Base-by-base conservation (phyloP, 2,888 invertebrate species). In the Priocnemis perturbator region DNA sequence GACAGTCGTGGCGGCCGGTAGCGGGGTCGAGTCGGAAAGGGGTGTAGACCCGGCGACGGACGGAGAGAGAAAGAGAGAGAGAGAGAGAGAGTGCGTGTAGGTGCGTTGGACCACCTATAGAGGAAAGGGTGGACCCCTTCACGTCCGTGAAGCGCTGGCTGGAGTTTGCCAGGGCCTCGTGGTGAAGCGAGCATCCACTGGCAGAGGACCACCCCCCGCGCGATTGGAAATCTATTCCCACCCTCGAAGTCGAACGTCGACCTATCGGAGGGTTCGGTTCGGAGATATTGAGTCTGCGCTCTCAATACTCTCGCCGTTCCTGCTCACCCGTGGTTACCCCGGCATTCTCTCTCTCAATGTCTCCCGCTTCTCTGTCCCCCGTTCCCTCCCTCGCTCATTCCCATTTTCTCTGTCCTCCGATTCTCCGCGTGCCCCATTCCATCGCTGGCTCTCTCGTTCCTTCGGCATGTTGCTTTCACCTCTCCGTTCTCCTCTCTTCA, bases 171-270 rank as follows among this genome's bases (percentile, higher is more conserved):
- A 64, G 69, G 80, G 77, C 71, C 69, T 77, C 67, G 57, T 62
- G 67, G 67, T 70, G 78, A 69, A 63, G 63, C 37, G 67, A 71
- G 74, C 73, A 77, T 76, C 76, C 78, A 61, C 71, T 52, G 69
- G 60, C 60, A 77, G 81, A 79, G 82, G 77, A 81, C 83, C 83
- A 77, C 79, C 87, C 87, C 86, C 84, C 83, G 81, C 82, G 81
- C 88, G 89, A 89, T 89, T 89, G 89, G 89, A 89, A 89, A 89
- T 89, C 89, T 89, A 89, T 89, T 89, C 88, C 89, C 88, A 87
- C 87, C 89, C 89, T 88, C 82, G 80, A 84, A 86, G 88, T 89
- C 88, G 88, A 89, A 88, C 85, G 84, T 86, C 89, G 87, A 88
- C 89, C 89, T 89, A 89, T 89, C 88, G 89, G 88, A 88, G 88